phyloP scores from a whole-genome alignment of 92 coral and sea anemone genomes.

The Blastomussa wellsi region DNA sequence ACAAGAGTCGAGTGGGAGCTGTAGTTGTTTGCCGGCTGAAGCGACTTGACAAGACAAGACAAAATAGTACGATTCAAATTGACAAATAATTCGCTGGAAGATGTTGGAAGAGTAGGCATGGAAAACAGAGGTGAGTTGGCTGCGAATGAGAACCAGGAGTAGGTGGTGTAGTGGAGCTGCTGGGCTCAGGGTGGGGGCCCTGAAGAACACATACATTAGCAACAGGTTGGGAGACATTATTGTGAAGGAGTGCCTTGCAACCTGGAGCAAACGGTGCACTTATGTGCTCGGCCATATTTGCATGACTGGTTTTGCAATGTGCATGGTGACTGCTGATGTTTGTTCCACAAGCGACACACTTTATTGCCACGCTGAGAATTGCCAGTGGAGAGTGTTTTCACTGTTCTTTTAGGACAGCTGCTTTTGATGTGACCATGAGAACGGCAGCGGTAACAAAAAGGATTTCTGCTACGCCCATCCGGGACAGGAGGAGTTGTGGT shows the following conservation, averaged over 20 bases:
- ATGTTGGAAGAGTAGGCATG: constrained; percentile 3
- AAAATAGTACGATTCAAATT: constrained; percentile 19
- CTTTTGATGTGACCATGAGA: background rate
- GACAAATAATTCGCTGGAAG: constrained; percentile 6
- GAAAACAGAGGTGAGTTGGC: background rate
- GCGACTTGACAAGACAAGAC: constrained; percentile 40
- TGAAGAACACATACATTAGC: background rate
- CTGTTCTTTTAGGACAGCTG: background rate
- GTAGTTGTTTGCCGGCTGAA: constrained; percentile 42
- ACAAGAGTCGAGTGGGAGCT: constrained; percentile 43
- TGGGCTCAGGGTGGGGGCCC: background rate
- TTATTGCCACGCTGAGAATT: background rate
- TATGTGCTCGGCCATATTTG: background rate
- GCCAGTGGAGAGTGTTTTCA: background rate
- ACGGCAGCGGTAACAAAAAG: background rate
- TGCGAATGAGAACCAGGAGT: background rate
- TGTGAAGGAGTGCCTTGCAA: background rate
- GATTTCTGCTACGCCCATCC: background rate
- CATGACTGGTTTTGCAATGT: background rate
- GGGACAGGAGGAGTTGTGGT: background rate
- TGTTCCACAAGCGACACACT: constrained; percentile 18
- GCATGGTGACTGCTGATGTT: background rate
- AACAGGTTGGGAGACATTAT: background rate
- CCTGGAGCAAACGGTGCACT: background rate
- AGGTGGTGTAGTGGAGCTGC: background rate